These are phyloP conservation scores for Cremastinae sp. DNA, from an alignment of 2,888 invertebrate species.

Conservation along the genomic window DNA sequence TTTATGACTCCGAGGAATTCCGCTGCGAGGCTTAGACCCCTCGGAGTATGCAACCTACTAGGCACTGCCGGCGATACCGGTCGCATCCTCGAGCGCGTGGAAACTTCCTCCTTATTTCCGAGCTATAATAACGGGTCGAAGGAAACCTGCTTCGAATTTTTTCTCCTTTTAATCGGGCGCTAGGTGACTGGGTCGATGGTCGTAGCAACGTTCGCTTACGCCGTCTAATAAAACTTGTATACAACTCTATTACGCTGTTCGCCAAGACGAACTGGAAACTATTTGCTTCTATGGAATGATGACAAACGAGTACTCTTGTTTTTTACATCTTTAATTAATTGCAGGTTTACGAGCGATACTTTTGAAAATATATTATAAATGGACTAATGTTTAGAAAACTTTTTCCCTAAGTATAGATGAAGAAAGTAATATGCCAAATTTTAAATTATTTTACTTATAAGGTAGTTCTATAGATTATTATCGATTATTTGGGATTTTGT, in stretches of 20 bases:
- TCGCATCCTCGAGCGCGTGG: conserved; percentile 21
- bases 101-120: conserved; percentile 13
- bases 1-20: no score
- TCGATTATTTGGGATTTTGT: no score
- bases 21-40: conserved; percentile 6
- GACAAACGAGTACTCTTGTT: background rate
- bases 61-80: conserved; percentile 37
- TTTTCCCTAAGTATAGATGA: no score
- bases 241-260: conserved; percentile 8
- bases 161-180: conserved; percentile 21
- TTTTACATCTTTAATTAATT: no score
- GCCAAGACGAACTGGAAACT: background rate
- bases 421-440: no score
- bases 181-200: conserved; percentile 60
- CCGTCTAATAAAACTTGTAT: conserved; percentile 40
- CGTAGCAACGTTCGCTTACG: conserved; percentile 24
- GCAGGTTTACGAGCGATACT: no score
- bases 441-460: no score
- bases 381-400: no score
- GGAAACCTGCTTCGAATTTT: conserved; percentile 50
- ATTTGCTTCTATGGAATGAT: background rate
- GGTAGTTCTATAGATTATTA: no score
- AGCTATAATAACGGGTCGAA: conserved; percentile 36
- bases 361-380: no score
- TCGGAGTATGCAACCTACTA: conserved; percentile 36